These are phyloP conservation scores for Huso huso DNA, from an alignment of 2,797 vertebrate species.

Conservation along the genomic window DNA sequence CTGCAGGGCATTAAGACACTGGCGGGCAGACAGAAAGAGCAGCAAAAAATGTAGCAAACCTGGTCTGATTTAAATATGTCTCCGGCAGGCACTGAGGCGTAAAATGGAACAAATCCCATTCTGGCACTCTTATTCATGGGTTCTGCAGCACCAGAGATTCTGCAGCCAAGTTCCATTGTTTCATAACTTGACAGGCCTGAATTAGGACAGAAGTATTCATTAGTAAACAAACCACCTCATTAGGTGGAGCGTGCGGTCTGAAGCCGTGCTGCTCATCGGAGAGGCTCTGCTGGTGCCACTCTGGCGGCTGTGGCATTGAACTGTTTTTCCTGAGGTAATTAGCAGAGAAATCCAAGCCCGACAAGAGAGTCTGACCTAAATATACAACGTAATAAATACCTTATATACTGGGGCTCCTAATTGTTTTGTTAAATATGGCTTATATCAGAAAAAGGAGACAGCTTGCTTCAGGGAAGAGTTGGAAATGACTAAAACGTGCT, in stretches of 20 bases:
- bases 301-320: conserved; percentile 1
- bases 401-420: no score
- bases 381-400: neutral
- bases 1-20: no score
- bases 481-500: no score
- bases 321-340: conserved; percentile 13
- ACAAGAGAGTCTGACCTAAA: conserved; percentile 7
- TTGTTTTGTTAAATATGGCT: no score
- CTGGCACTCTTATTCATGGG: neutral
- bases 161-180: conserved; percentile 1
- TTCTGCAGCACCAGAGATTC: conserved; percentile 2
- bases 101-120: conserved; percentile 1
- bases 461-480: no score
- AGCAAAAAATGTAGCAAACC: no score
- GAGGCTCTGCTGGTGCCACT: conserved; percentile 3
- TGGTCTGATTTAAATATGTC: no score
- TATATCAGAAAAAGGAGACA: no score
- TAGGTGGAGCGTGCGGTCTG: conserved; percentile 4
- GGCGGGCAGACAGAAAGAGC: no score
- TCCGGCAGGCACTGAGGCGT: no score
- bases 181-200: conserved; percentile 5
- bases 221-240: conserved; percentile 13
- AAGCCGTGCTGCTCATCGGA: conserved; percentile 8
- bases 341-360: conserved; percentile 3
- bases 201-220: conserved; percentile 9